These are phyloP conservation scores for Gymnocypris eckloni DNA, from an alignment of 2,797 vertebrate species.

Conservation along the genomic window DNA sequence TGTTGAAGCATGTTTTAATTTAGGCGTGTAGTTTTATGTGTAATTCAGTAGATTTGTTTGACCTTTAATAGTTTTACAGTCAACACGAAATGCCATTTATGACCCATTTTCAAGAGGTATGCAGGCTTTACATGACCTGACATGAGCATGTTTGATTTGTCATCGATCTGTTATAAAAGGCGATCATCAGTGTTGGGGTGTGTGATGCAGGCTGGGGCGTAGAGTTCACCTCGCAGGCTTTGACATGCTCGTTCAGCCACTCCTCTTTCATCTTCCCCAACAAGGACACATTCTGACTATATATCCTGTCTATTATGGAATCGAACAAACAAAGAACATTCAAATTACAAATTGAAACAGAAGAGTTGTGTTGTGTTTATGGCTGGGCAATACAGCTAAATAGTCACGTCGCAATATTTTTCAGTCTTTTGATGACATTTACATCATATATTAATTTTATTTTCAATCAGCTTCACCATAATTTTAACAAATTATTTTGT, in stretches of 20 bases:
- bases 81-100: background rate
- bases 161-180: background rate
- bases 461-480: background rate
- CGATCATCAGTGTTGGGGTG: background rate
- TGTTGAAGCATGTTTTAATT: background rate
- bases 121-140: background rate
- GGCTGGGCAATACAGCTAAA: background rate
- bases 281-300: conserved; percentile 78
- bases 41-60: background rate
- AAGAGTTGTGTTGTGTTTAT: background rate
- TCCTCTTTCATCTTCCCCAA: conserved; percentile 86
- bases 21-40: background rate
- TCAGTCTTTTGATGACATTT: background rate
- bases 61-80: background rate
- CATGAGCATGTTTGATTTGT: background rate
- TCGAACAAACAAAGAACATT: background rate
- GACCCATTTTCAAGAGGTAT: background rate
- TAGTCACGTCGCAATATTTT: background rate
- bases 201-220: background rate
- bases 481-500: too few relatives aligned
- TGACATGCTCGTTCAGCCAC: conserved; percentile 89
- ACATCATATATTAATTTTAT: background rate
- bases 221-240: conserved; percentile 86
- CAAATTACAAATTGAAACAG: conserved; percentile 5
- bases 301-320: conserved; percentile 80